Conservation (phyloP, 2,888 invertebrate species). For the Rotaria macrura region DNA sequence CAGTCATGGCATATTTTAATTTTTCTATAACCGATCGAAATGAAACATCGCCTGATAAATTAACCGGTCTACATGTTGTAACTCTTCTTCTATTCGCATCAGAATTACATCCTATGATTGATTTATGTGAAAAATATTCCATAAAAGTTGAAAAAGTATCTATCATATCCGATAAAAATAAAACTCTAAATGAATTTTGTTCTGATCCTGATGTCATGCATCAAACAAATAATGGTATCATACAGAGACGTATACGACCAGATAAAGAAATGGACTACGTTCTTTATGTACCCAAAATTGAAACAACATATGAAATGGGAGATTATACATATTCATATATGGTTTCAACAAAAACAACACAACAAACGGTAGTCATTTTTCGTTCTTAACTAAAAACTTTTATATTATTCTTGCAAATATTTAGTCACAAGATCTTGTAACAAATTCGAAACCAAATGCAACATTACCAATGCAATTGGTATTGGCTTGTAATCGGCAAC, state of each 20-base stretch:
- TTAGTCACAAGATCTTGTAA: not conserved
- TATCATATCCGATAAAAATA: conserved; percentile 1
- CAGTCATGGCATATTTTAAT: not conserved
- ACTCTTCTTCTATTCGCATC: not conserved
- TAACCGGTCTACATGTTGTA: not conserved
- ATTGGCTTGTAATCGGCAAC: conserved; percentile 25
- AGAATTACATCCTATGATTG: not conserved
- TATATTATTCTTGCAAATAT: not conserved
- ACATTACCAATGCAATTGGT: conserved; percentile 7
- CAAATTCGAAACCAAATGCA: not conserved
- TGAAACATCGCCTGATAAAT: not conserved
- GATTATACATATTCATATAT: not conserved
- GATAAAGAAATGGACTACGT: not conserved
- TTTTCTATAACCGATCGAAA: not conserved
- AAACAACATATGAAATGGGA: not conserved
- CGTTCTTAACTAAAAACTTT: too few relatives aligned
- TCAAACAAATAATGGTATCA: not conserved
- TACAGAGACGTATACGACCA: not conserved
- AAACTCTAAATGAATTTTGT: not conserved
- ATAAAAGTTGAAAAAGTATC: not conserved
- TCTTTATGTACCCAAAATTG: not conserved
- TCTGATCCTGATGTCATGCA: not conserved
- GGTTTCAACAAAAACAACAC: not conserved
- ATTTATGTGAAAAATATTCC: not conserved
- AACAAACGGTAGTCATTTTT: not conserved